Evolutionary conservation across 2,888 invertebrate species (phyloP), one percentile per base, ranked within the genome.

Genomic region (Pyrochroa serraticornis): DNA sequence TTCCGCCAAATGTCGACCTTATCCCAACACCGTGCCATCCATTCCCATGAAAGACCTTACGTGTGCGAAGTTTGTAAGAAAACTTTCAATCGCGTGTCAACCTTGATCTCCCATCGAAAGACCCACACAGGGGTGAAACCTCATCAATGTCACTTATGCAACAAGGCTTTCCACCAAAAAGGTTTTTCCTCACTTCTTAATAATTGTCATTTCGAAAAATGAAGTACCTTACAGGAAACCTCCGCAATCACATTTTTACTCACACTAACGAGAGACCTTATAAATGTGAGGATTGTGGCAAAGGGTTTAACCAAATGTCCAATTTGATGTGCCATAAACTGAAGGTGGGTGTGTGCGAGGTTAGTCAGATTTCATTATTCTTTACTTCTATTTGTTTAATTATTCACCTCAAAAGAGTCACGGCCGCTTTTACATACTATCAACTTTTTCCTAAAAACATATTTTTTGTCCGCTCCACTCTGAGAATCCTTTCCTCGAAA

Each of bases 141-240:
- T 0, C 90, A 90, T 77, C 85, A 83, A 60, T 91, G 91, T 70
- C 85, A 87, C 71, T 79, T 89, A 51, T 91, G 91, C 75, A 86
- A 87, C 48, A 90, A 90, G 76, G 89, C 89, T 65, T 91, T 91
- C 76, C 91, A 91, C 76, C 91, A 91, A 72, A 91, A 91, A 85
- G 91, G 91, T 87, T 71, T 57, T 54, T 31, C 31, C 12, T 9
- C 8, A n/a, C n/a, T 31, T 5, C 32, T 31, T 31, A 31, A 22
- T 6, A 42, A 30, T 43, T 22, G 5, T 30, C 32, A 10, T 9
- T 1, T 22, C 9, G 32, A 41, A 32, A 30, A 36, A 37, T 37
- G 48, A 22, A 30, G 7, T 42, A 8, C 7, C 30, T 32, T 35
- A 30, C 32, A 90, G 90, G 90, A 7, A 91, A 91, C 72, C 78